These are phyloP conservation scores for Phyllotis vaccarum DNA, from an alignment of 2,797 vertebrate genomes.

Conservation along the genomic window DNA sequence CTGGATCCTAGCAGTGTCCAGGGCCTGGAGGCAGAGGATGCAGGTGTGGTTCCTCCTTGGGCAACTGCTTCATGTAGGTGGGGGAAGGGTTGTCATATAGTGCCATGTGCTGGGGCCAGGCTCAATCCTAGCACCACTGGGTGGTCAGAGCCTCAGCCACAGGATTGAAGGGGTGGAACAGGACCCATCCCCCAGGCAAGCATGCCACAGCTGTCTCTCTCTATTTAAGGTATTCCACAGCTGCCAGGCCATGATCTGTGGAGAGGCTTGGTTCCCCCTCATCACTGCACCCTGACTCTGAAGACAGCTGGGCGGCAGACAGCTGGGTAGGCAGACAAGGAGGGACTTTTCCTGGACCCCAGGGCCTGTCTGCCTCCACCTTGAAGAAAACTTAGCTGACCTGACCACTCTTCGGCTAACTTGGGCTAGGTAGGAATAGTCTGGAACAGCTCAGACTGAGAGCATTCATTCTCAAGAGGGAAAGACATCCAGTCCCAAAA, in stretches of 20 bases:
- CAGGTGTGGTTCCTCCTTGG: background rate
- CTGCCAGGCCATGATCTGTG: slow-evolving; percentile 52
- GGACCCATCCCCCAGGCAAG: background rate
- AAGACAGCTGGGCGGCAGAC: slow-evolving; percentile 26
- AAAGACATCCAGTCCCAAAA: background rate
- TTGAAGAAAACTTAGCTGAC: background rate
- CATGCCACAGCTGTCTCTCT: slow-evolving; percentile 49
- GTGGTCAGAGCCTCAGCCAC: background rate
- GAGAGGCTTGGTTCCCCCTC: background rate
- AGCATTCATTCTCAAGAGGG: accelerated
- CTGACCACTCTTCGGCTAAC: background rate
- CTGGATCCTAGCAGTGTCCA: slow-evolving; percentile 36
- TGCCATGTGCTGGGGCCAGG: background rate
- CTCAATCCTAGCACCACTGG: background rate
- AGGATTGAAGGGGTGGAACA: background rate
- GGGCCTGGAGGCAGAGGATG: background rate
- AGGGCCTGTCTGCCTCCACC: background rate
- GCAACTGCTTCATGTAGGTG: slow-evolving; percentile 42
- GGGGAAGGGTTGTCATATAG: background rate
- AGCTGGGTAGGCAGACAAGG: background rate
- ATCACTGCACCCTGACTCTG: background rate
- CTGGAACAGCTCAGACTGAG: background rate
- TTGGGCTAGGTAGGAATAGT: accelerated
- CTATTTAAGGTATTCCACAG: slow-evolving; percentile 73
- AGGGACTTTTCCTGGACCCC: background rate